Base-by-base conservation (phyloP, 1,140 invertebrate species). In the Campodea augens region DNA sequence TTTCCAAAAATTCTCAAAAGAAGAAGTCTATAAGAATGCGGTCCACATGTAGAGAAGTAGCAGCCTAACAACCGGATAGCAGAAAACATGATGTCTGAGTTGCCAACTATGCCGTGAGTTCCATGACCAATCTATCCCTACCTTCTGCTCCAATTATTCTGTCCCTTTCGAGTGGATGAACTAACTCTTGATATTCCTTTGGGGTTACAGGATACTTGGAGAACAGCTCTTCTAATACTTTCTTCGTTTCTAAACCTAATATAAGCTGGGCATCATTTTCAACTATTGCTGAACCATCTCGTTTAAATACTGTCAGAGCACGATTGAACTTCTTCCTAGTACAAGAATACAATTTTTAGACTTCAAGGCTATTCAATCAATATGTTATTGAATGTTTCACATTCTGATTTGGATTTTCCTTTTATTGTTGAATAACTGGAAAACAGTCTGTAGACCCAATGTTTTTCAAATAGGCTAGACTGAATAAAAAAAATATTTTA, bases 281-380 rank as follows among this genome's bases (percentile, higher is more conserved):
- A 4, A 78, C 72, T 43, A 78, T 75, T 1, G 71, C 74, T 1
- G 75, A 78, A 1, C 72, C 74, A 52, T 76, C 68, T 48, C 78
- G 68, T 60, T 84, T 84, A 48, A 75, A 80, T 13, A 84, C 74
- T 21, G 78, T 83, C 41, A 85, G 49, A 51, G 66, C 80, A 0
- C 80, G 65, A 52, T 73, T 77, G 0, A 70, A 68, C 36, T 76
- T 77, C 63, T 77, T 77, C 15, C 75, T 81, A 53, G 54, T 46
- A 29, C 56, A 57, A 38, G 43, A 23, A 23, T 22, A 38, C 24
- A 25, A 37, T 44, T 29, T 25, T 19, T 45, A 41, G 23, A n/a
- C n/a, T 44, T 41, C 21, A 18, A 15, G 29, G n/a, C 7, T 32
- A 10, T 10, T 32, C 27, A 32, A 32, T 7, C 7, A 32, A 32